Percentiles rank a stretch among this genome's conserved stretches.
phyloP scores from a whole-genome alignment of 1,140 invertebrate species.

The Drosophila quadrilineata region DNA sequence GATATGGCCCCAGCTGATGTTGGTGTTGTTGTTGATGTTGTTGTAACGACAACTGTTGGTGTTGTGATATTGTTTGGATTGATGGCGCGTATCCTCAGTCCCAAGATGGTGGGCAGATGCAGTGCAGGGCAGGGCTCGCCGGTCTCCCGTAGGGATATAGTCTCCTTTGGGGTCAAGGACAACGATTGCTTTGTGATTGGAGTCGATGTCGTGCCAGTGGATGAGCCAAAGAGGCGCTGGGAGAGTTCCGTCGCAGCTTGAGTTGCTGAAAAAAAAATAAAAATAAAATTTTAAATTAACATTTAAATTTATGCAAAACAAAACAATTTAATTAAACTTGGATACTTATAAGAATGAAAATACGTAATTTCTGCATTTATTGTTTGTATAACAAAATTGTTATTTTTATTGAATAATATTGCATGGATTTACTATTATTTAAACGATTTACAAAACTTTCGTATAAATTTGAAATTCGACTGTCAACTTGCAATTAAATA shows the following conservation, averaged over 20 bases:
- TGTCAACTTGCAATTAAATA: background rate
- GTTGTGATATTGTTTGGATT: constrained; percentile 30
- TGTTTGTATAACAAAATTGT: constrained; percentile 49
- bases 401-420: constrained; percentile 65
- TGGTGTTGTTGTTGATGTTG: constrained; percentile 16
- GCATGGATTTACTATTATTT: constrained; percentile 71
- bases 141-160: background rate
- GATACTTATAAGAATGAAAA: constrained; percentile 58
- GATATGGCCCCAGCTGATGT: constrained; percentile 10
- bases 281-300: background rate
- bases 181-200: background rate
- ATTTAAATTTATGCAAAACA: constrained; percentile 14
- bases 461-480: background rate
- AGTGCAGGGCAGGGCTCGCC: constrained; percentile 15
- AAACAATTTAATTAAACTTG: constrained; percentile 27
- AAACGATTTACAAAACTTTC: constrained; percentile 48
- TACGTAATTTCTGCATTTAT: constrained; percentile 17
- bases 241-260: constrained; percentile 66
- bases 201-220: constrained; percentile 27
- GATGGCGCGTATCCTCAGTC: constrained; percentile 65
- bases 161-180: background rate
- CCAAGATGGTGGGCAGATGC: constrained; percentile 76
- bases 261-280: constrained; percentile 19
- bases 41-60: constrained; percentile 7
- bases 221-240: constrained; percentile 66